phyloP scores from a whole-genome alignment of 1,140 invertebrate genomes.

The Formica selysi region DNA sequence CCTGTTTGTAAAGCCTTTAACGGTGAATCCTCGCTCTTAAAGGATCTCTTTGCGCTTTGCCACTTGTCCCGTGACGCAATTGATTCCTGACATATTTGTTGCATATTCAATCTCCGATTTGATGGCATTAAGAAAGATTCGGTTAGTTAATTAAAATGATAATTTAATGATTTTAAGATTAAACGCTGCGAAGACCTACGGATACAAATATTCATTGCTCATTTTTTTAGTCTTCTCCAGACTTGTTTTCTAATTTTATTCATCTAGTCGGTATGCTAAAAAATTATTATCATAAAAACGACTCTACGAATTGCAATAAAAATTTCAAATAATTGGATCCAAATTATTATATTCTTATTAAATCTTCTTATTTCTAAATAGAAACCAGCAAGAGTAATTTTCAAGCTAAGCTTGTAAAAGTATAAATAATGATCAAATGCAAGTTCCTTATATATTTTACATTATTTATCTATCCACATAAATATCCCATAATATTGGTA shows the following conservation, averaged over 20 bases:
- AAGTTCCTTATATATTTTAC: neutral
- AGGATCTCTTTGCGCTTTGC: conserved; percentile 60
- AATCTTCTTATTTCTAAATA: neutral
- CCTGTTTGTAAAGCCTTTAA: conserved; percentile 75
- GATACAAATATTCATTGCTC: neutral
- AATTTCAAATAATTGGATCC: neutral
- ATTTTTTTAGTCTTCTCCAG: neutral
- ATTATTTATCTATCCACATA: too few relatives aligned
- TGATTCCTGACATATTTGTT: neutral
- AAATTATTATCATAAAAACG: neutral
- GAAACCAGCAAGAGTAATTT: neutral
- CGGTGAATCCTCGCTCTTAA: conserved; percentile 68
- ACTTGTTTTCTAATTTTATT: neutral
- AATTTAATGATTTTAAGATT: conserved; percentile 6
- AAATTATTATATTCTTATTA: neutral
- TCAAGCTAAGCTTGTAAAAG: neutral
- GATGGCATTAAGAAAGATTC: neutral
- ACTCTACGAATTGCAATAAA: neutral
- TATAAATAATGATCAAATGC: neutral
- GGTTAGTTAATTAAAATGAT: neutral
- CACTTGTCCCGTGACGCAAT: conserved; percentile 20
- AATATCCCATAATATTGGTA: conserved; percentile 7
- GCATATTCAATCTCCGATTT: neutral
- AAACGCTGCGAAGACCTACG: neutral
- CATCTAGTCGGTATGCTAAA: neutral